Evolutionary conservation across 2,888 invertebrate genomes (phyloP).

Genomic region (Dione juno): DNA sequence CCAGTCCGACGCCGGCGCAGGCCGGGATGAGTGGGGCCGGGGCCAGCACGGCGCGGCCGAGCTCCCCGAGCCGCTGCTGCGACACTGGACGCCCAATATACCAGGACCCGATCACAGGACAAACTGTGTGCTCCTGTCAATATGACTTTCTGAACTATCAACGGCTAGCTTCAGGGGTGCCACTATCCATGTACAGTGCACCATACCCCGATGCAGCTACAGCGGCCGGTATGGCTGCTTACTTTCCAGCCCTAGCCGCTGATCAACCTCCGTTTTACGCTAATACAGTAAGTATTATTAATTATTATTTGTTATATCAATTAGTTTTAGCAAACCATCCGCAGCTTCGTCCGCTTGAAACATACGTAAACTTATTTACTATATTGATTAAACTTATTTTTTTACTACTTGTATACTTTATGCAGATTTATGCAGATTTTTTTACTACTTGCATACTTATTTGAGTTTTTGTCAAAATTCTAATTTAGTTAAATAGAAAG

Average conservation of each 20-base stretch:
- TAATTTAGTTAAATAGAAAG: too few relatives aligned
- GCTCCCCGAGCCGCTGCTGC: conserved; percentile 89
- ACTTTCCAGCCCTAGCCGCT: conserved; percentile 92
- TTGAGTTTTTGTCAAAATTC: too few relatives aligned
- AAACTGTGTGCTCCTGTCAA: conserved; percentile 95
- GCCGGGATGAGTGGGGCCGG: conserved; percentile 79
- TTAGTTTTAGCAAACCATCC: too few relatives aligned
- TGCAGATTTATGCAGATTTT: too few relatives aligned
- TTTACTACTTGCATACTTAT: too few relatives aligned
- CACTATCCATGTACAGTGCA: conserved; percentile 91
- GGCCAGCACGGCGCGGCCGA: conserved; percentile 78
- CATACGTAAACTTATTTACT: too few relatives aligned
- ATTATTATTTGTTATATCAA: background rate
- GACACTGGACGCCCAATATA: conserved; percentile 96
- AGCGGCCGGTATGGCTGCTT: conserved; percentile 92
- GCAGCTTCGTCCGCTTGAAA: too few relatives aligned
- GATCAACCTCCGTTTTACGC: conserved; percentile 94
- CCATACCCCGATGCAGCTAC: conserved; percentile 89
- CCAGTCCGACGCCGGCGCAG: conserved; percentile 86
- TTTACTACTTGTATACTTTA: too few relatives aligned
- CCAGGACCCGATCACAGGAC: conserved; percentile 94
- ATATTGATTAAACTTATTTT: too few relatives aligned
- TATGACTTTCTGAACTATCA: conserved; percentile 94
- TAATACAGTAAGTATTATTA: conserved; percentile 87
- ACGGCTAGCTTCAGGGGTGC: conserved; percentile 89